Evolutionary conservation across 2,888 invertebrate genomes (phyloP).

Genomic region (Aleiodes alternator): DNA sequence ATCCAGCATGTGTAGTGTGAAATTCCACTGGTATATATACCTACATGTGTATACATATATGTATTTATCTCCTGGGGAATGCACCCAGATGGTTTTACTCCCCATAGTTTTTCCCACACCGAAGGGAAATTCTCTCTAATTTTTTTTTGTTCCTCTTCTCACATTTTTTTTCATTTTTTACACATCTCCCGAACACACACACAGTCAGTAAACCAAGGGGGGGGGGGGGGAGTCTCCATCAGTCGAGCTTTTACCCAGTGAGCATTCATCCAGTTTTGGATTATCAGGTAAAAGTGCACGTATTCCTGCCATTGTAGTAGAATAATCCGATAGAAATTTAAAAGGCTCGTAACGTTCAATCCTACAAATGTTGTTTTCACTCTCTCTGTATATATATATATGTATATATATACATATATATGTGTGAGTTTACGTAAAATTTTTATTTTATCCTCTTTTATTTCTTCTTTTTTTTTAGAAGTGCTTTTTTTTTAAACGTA

Average conservation of each 20-base stretch:
- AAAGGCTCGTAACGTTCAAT: conserved; percentile 39
- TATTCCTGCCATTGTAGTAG: conserved; percentile 35
- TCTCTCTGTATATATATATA: background rate
- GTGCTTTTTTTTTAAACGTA: too few relatives aligned
- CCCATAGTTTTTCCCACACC: conserved; percentile 23
- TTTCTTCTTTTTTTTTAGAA: background rate
- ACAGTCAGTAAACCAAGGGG: background rate
- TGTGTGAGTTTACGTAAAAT: too few relatives aligned
- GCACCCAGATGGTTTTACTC: conserved; percentile 21
- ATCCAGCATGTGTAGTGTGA: conserved; percentile 17
- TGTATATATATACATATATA: background rate
- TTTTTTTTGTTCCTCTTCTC: conserved; percentile 6
- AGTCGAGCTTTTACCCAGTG: conserved; percentile 32
- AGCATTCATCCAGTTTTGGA: conserved; percentile 38
- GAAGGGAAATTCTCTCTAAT: conserved; percentile 8
- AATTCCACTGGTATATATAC: conserved; percentile 9
- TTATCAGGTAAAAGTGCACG: conserved; percentile 39
- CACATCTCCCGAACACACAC: too few relatives aligned
- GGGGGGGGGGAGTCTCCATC: background rate
- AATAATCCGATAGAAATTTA: conserved; percentile 45
- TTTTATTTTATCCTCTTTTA: too few relatives aligned
- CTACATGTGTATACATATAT: background rate
- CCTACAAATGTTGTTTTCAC: conserved; percentile 24
- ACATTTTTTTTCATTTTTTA: background rate
- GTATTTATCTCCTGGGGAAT: background rate